Conservation (phyloP, 2,113 vertebrate species). For the Carettochelys insculpta region DNA sequence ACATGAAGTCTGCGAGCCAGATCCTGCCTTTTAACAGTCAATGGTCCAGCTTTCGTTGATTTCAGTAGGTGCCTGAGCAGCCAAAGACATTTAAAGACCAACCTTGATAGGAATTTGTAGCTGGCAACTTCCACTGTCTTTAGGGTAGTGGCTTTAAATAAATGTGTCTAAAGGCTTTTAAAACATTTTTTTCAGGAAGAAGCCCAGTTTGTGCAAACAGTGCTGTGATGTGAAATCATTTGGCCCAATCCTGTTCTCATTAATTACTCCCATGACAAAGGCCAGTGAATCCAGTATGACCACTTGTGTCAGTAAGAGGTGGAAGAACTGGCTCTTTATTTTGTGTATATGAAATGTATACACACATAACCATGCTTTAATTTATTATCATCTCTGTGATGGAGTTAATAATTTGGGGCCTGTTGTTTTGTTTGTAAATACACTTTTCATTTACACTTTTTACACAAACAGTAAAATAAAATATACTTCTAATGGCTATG, state of each 20-base stretch:
- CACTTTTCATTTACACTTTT: conserved; percentile 62
- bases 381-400: conserved; percentile 62
- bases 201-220: background rate
- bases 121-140: background rate
- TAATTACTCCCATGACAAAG: background rate
- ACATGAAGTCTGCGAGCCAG: background rate
- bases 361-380: conserved; percentile 39
- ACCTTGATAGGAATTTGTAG: background rate
- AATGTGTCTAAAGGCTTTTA: background rate
- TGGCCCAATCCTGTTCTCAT: background rate
- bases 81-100: background rate
- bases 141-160: background rate
- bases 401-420: conserved; percentile 67
- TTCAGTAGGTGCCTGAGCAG: background rate
- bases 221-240: background rate
- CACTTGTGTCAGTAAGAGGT: background rate
- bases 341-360: conserved; percentile 19
- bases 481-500: conserved; percentile 65
- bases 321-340: conserved; percentile 28
- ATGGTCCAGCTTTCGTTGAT: conserved; percentile 12
- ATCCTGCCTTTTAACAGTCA: background rate
- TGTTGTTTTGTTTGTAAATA: conserved; percentile 72
- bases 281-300: background rate
- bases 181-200: conserved; percentile 1
- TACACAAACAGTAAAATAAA: conserved; percentile 65